Evolutionary conservation across 2,888 invertebrate genomes (phyloP).

Genomic region (Trichogramma dendrolimi): DNA sequence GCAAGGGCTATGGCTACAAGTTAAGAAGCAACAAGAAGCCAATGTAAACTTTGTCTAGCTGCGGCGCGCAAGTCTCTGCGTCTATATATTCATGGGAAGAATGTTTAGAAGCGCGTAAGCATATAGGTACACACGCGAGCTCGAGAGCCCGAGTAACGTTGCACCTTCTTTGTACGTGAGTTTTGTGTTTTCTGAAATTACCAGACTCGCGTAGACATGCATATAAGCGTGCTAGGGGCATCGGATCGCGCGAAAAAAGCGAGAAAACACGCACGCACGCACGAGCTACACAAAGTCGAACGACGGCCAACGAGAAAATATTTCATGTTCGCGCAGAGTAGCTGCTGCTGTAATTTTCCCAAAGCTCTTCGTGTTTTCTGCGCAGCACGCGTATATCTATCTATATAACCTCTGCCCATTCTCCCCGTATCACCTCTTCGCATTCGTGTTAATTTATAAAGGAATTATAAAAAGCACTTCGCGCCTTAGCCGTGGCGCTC

Average conservation of each 20-base stretch:
- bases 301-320: background rate
- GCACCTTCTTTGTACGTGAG: background rate
- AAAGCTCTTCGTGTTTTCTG: slow-evolving; percentile 15
- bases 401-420: no score
- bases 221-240: no score
- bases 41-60: slow-evolving; percentile 3
- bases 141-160: no score
- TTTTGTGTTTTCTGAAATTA: slow-evolving; percentile 19
- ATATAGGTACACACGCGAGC: background rate
- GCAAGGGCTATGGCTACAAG: no score
- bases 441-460: slow-evolving; percentile 21
- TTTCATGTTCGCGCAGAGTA: slow-evolving; percentile 11
- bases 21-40: background rate
- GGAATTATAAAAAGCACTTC: slow-evolving; percentile 5
- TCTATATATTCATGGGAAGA: background rate
- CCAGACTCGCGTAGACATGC: background rate
- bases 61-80: background rate
- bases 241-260: background rate
- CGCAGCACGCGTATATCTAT: background rate
- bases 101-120: slow-evolving; percentile 11
- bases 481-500: background rate
- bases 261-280: background rate
- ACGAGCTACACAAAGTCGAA: background rate
- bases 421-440: no score
- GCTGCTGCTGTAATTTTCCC: slow-evolving; percentile 3